Evolutionary conservation across 2,888 invertebrate genomes (phyloP), one percentile per base, ranked within the genome.

Genomic region (Hydriomena furcata): DNA sequence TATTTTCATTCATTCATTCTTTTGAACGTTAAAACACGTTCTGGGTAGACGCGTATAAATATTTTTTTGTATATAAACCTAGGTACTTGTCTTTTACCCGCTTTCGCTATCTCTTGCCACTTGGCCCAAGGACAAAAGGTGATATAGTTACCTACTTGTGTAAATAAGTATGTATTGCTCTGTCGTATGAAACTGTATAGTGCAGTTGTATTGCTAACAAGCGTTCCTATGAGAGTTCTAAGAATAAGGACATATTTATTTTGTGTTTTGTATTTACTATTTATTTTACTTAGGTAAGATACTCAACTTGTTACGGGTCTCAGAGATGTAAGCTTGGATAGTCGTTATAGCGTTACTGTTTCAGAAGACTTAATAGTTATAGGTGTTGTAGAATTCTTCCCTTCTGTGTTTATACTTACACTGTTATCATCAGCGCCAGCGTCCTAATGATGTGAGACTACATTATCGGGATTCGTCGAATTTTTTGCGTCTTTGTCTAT

Each of bases 191-290:
- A 62, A 62, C 50, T 45, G 49, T 49, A 17, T 4, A 48, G 53
- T 67, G 60, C 65, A 68, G 65, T 63, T 60, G 72, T 67, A 66
- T 66, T 63, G 62, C 76, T 79, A 79, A 77, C 77, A 79, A 79
- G 76, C 77, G 59, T 71, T 58, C 68, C 69, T 65, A 54, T 43
- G 65, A 62, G 67, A 68, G 65, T 65, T 68, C 6, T 45, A 42
- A 25, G 11, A 41, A 40, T 30, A 41, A 40, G 23, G 34, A 37
- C 30, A 45, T 49, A 53, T 34, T 41, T 47, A 36, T 45, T 56
- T 47, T 27, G 34, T 44, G 12, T 28, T 31, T 21, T 21, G 41
- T 11, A 21, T 47, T 40, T 23, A 2, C 43, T 62, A 12, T 67
- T 52, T 10, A 61, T 38, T 4, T 57, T 62, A 38, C 10, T 25